Evolutionary conservation across 92 coral and sea anemone genomes (phyloP), one percentile per base, ranked within the genome.

Genomic region (Epizoanthus rinbou): DNA sequence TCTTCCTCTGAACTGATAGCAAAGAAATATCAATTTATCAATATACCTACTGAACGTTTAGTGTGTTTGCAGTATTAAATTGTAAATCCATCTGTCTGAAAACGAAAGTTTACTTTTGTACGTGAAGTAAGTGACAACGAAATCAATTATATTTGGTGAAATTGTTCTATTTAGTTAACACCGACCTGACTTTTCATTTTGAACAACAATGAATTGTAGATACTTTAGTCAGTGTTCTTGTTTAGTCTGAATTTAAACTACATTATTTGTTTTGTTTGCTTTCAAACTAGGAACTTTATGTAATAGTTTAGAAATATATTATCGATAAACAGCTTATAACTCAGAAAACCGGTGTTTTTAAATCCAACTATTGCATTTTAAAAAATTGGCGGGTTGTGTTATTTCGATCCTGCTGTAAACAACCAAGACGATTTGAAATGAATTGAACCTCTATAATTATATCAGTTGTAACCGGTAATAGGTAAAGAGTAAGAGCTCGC

Each of bases 1-100:
- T 78, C 57, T 37, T 78, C 82, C 57, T 78, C 82, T 60, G 71
- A 39, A 11, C 82, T 50, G 54, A 50, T 78, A 39, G 28, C 63
- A 62, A 37, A 15, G 53, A 78, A 60, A 13, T 53, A 74, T 22
- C 25, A 14, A n/a, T n/a, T 53, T 54, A 52, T 2, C 3, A 73
- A 73, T 8, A 16, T 21, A 69, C 22, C 16, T 6, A 71, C 8
- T 18, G 6, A 3, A 2, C 16, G 54, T 47, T 10, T 47, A 2
- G 54, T 47, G 54, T 47, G 54, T 10, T 47, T 47, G 13, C 15
- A 71, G 7, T 4, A 22, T 71, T 71, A 71, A n/a, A 41, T 71
- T 43, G 3, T 35, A 43, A 62, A 78, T 16, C 41, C 4, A 17
- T 63, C 19, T 62, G 57, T 39, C 33, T 67, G 72, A 65, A 64